Base-by-base conservation (phyloP, 2,888 invertebrate genomes). In the Drosophila meridionalis region DNA sequence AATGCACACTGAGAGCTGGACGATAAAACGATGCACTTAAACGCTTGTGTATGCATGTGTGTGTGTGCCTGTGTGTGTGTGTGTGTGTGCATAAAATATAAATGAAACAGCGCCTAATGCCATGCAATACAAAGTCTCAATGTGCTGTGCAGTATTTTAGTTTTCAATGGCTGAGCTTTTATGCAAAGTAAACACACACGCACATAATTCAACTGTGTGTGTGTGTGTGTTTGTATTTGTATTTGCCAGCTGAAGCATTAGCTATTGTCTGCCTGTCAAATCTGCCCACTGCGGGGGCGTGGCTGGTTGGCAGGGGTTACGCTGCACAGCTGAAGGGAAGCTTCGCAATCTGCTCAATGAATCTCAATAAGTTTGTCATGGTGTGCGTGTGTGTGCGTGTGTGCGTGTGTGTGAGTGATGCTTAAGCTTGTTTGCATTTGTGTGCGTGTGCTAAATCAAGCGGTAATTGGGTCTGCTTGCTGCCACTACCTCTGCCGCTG, bases 141-240 rank as follows among this genome's bases (percentile, higher is more conserved):
- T 84, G 87, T 87, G 81, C 70, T 87, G 83, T 89, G 85, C 87
- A 89, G 81, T 85, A 85, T 87, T 86, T 89, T 85, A 89, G 90
- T 89, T 89, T 89, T 85, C 90, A 87, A 87, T 89, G 88, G 69
- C 78, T 82, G 76, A 84, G 89, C 87, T 84, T 87, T 87, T 87
- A 89, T 87, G 88, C 87, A 87, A 89, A 82, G 80, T 73, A 89
- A 85, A 89, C 34, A 60, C n/a, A 57, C 58, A 68, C 42, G 59
- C 47, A 65, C 65, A 52, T 70, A 75, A 70, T 69, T 76, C 62
- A 76, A 59, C 50, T 62, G 55, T 48, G 59, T 59, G 43, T 43
- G 63, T 55, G 61, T 71, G 50, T 65, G 73, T 71, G 76, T 65
- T 74, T 82, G 75, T 88, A 73, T 88, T 89, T 81, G 83, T 88